Base-by-base conservation (phyloP, 2,797 vertebrate genomes). In the Carduelis carduelis region DNA sequence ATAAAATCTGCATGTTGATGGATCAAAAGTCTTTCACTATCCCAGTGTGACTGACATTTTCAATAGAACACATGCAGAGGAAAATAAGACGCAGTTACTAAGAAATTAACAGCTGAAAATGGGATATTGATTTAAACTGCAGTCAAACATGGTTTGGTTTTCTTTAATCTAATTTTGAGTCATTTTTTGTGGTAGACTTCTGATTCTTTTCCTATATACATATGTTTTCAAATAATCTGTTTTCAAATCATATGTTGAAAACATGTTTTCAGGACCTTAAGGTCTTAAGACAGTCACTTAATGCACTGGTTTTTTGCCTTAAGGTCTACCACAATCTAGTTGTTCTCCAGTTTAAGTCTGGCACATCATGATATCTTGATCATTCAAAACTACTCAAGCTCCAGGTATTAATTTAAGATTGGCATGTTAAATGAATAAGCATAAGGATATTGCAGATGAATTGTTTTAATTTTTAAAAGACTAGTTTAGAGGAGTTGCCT, bases 101-200 rank as follows among this genome's bases (percentile, higher is more conserved):
- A 32, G 68, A 96, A 95, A 96, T 94, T 92, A 93, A 87, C 39
- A 87, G 72, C 76, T 96, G 89, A 92, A 95, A 95, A 95, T 96
- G 56, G 93, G 65, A 87, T 96, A 96, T 96, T 83, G 93, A 96
- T 92, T 93, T 89, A 26, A 92, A 64, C 75, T 74, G 37, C 84
- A 82, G 91, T 89, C 60, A 71, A 71, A 89, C n/a, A 69, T 49
- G 12, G 47, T 90, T 91, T 90, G 50, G 11, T 92, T 93, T 95
- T 90, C 61, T 96, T 78, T 93, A 39, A 41, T 76, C 35, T 92
- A 64, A 85, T 87, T 92, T 79, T 1, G 1, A 87, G n/a, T 60
- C 4, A n/a, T 77, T 61, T 70, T 79, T 95, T 52, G 26, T 83
- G 41, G 34, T 92, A 75, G 71, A 49, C 84, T 87, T 34, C 14